phyloP scores from a whole-genome alignment of 2,888 invertebrate genomes.

The Ferdinandea cuprea region DNA sequence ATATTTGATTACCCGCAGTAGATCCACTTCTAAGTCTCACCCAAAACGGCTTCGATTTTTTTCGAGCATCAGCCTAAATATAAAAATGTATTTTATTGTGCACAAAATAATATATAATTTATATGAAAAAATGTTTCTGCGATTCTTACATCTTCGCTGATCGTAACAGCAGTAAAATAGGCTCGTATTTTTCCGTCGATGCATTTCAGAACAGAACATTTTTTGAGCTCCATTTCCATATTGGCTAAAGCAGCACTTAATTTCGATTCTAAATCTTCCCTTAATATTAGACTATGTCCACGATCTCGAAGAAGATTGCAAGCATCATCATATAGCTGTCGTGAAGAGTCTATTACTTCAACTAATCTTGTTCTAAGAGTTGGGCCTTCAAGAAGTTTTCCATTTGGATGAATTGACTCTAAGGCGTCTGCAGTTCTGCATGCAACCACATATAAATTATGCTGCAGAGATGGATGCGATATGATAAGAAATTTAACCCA shows the following conservation, averaged over 20 bases:
- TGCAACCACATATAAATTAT: constrained; percentile 90
- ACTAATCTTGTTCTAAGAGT: constrained; percentile 90
- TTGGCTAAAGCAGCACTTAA: constrained; percentile 87
- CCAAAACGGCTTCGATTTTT: constrained; percentile 88
- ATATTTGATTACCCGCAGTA: constrained; percentile 79
- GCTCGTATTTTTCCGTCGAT: constrained; percentile 81
- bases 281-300: constrained; percentile 86
- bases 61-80: constrained; percentile 83
- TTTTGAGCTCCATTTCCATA: constrained; percentile 89
- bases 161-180: constrained; percentile 82
- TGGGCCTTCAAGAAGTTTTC: constrained; percentile 91
- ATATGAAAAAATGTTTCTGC: constrained; percentile 30
- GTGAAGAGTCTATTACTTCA: constrained; percentile 83
- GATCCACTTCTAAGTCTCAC: constrained; percentile 85
- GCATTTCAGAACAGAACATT: constrained; percentile 85
- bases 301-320: constrained; percentile 88
- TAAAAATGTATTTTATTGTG: no score
- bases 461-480: constrained; percentile 87
- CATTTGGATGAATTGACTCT: constrained; percentile 91
- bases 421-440: constrained; percentile 88
- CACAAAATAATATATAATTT: background rate
- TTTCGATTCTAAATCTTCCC: constrained; percentile 88
- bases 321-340: constrained; percentile 89
- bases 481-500: constrained; percentile 89
- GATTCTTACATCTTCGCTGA: constrained; percentile 82